These are phyloP conservation scores for Diaperis boleti DNA, from an alignment of 2,888 invertebrate genomes.

Conservation along the genomic window DNA sequence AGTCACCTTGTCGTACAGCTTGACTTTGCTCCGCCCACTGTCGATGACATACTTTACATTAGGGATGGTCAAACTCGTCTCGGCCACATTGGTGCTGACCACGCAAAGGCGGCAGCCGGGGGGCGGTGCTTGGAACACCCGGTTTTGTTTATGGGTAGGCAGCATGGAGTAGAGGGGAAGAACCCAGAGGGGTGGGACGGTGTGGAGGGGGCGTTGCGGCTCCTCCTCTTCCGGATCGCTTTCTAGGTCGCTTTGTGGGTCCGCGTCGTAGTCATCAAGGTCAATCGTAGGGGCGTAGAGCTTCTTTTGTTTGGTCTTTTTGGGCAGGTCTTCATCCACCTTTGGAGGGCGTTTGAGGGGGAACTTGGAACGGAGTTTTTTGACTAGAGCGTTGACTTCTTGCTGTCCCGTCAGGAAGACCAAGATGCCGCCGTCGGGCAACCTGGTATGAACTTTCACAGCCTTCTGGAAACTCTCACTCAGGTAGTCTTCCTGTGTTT, in stretches of 20 bases:
- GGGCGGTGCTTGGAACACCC: conserved; percentile 82
- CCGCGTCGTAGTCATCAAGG: conserved; percentile 77
- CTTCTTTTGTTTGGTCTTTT: conserved; percentile 23
- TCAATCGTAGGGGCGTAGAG: conserved; percentile 69
- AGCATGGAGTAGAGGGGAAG: conserved; percentile 95
- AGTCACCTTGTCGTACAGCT: conserved; percentile 90
- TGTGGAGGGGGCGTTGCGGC: conserved; percentile 58
- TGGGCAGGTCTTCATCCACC: conserved; percentile 47
- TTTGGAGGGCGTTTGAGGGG: conserved; percentile 65
- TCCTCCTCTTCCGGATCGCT: conserved; percentile 63
- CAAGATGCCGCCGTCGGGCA: conserved; percentile 88
- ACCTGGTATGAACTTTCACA: conserved; percentile 89
- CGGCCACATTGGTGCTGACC: conserved; percentile 97
- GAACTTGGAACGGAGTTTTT: conserved; percentile 77
- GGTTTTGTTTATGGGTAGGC: conserved; percentile 82
- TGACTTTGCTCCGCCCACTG: conserved; percentile 84
- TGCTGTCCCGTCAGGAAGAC: conserved; percentile 97
- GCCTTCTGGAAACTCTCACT: conserved; percentile 89
- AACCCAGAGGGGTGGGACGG: conserved; percentile 87
- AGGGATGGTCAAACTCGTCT: conserved; percentile 98
- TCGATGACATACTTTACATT: conserved; percentile 96
- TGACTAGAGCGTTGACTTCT: conserved; percentile 83
- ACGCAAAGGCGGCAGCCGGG: conserved; percentile 87
- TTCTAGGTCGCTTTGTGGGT: conserved; percentile 60
- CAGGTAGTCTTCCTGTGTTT: conserved; percentile 88